Conservation (phyloP, 2,113 vertebrate species). For the Myotis davidii region DNA sequence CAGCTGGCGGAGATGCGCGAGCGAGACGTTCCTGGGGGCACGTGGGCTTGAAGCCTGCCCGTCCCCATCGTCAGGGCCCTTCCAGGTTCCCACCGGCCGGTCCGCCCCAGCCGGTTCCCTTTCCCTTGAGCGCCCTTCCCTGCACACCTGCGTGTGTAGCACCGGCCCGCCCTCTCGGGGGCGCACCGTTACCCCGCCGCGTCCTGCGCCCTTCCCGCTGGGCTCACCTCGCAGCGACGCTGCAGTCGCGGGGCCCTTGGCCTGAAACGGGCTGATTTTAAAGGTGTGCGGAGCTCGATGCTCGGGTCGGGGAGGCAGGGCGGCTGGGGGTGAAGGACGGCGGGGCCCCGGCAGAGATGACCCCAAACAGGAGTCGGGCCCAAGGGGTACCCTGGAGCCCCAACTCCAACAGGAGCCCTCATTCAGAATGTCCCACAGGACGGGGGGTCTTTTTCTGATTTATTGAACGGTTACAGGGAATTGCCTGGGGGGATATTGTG, state of each 20-base stretch:
- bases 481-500: not conserved
- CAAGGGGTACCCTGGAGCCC: too few species aligned
- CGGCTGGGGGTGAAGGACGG: too few species aligned
- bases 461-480: not conserved
- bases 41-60: not conserved
- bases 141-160: not conserved
- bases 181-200: too few species aligned
- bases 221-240: not conserved
- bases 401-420: not conserved
- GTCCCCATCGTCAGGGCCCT: accelerated
- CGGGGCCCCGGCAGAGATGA: too few species aligned
- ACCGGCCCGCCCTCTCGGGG: not conserved
- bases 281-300: too few species aligned
- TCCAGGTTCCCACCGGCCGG: accelerated
- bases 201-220: not conserved
- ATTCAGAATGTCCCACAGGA: not conserved
- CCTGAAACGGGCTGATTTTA: not conserved
- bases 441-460: not conserved
- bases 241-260: not conserved
- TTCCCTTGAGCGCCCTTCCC: too few species aligned
- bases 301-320: too few species aligned
- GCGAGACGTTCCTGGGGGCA: not conserved
- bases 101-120: not conserved
- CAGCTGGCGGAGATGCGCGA: not conserved
- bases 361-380: too few species aligned